A percentile compares a stretch with the other conserved stretches of the same genome.
phyloP scores from a whole-genome alignment of 2,888 invertebrate species.

The Andrena chrysosceles region DNA sequence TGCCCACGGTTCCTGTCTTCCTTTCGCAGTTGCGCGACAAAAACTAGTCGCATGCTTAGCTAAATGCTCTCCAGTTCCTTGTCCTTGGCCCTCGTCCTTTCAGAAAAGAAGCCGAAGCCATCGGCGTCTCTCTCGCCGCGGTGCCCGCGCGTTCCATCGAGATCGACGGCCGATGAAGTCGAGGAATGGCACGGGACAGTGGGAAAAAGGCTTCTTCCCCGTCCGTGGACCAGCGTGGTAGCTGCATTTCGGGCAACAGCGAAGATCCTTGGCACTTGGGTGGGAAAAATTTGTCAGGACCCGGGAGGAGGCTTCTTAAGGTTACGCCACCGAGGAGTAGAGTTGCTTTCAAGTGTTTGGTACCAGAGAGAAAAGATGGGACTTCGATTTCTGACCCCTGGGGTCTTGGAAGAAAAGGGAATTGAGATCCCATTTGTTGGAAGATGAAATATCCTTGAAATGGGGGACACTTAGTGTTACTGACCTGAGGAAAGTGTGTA shows the following conservation, averaged over 20 bases:
- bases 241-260: background rate
- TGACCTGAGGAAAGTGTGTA: too few species aligned
- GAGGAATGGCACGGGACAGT: slow-evolving; percentile 3
- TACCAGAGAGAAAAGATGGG: too few species aligned
- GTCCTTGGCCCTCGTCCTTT: slow-evolving; percentile 75
- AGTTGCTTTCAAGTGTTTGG: too few species aligned
- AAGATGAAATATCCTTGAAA: too few species aligned
- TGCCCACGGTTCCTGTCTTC: slow-evolving; percentile 40
- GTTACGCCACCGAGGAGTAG: too few species aligned
- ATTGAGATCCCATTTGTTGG: too few species aligned
- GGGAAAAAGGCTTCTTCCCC: background rate
- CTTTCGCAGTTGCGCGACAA: slow-evolving; percentile 75
- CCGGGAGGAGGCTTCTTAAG: too few species aligned
- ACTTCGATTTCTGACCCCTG: too few species aligned
- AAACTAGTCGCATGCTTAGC: slow-evolving; percentile 83
- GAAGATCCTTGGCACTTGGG: too few species aligned
- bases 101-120: slow-evolving; percentile 59
- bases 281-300: too few species aligned
- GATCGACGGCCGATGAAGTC: slow-evolving; percentile 29
- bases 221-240: slow-evolving; percentile 26
- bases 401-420: too few species aligned
- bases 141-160: slow-evolving; percentile 56
- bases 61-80: slow-evolving; percentile 77
- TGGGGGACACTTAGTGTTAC: too few species aligned
- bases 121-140: slow-evolving; percentile 40